Evolutionary conservation across 2,797 vertebrate species (phyloP).

Genomic region (Pseudochirops cupreus): DNA sequence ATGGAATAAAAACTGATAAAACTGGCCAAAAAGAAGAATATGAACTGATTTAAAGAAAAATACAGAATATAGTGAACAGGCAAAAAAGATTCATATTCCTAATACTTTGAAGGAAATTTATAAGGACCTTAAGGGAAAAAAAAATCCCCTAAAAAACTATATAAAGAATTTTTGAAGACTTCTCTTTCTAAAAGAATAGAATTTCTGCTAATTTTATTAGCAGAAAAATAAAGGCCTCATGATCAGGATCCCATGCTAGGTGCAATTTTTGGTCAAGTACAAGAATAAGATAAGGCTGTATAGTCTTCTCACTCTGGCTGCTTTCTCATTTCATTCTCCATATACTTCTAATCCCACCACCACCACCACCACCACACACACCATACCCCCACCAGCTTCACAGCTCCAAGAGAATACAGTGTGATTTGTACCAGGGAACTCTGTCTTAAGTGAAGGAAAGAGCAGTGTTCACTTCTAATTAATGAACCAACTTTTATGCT

Average conservation of each 20-base stretch:
- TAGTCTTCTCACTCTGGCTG: not conserved
- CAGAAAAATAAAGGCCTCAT: not conserved
- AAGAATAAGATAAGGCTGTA: not conserved
- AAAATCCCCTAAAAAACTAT: slow-evolving; percentile 15
- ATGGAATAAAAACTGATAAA: slow-evolving; percentile 55
- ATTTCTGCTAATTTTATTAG: not conserved
- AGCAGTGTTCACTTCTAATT: not conserved
- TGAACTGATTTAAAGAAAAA: slow-evolving; percentile 14
- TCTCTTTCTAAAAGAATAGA: slow-evolving; percentile 36
- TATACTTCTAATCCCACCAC: not conserved
- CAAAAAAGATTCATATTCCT: slow-evolving; percentile 43
- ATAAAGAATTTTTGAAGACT: slow-evolving; percentile 39
- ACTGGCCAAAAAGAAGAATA: slow-evolving; percentile 17
- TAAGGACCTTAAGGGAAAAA: slow-evolving; percentile 15
- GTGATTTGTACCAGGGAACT: not conserved
- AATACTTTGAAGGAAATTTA: slow-evolving; percentile 41
- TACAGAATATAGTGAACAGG: slow-evolving; percentile 35
- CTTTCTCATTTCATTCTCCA: not conserved
- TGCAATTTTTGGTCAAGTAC: slow-evolving; percentile 17
- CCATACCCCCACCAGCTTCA: not conserved
- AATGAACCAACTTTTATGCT: not conserved
- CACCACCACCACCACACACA: not conserved
- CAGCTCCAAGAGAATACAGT: not conserved
- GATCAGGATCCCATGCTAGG: not conserved
- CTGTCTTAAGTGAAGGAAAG: not conserved